These are phyloP conservation scores for Caerostris extrusa DNA, from an alignment of 1,140 invertebrate species.

Conservation along the genomic window DNA sequence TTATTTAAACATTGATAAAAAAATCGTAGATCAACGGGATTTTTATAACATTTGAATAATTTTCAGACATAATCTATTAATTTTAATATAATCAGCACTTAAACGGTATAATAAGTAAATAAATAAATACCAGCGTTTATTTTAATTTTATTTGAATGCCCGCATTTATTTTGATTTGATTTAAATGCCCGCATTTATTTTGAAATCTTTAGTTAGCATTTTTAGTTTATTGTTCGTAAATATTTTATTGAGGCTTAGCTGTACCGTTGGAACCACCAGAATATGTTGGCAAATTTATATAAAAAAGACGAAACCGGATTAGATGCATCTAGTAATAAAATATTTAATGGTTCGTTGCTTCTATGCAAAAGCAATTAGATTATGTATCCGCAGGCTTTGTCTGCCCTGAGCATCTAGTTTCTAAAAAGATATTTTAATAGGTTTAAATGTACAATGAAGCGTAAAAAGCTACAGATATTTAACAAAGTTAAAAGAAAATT, in stretches of 20 bases:
- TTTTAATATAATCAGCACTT: no score
- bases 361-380: not conserved
- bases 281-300: not conserved
- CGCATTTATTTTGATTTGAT: no score
- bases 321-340: slow-evolving; percentile 44
- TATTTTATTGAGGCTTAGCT: not conserved
- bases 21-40: no score
- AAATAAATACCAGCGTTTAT: no score
- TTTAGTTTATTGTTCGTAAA: not conserved
- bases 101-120: no score
- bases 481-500: not conserved
- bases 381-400: not conserved
- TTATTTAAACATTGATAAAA: no score
- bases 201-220: not conserved
- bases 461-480: not conserved
- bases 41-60: no score
- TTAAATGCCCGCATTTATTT: no score
- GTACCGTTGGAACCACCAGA: not conserved
- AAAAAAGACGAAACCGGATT: slow-evolving; percentile 36
- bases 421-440: slow-evolving; percentile 18
- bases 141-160: no score
- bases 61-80: no score
- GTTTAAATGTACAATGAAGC: not conserved
- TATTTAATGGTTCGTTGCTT: slow-evolving; percentile 42
- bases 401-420: not conserved